Base-by-base conservation (phyloP, 1,140 invertebrate species). In the Drosophila baimaii region DNA sequence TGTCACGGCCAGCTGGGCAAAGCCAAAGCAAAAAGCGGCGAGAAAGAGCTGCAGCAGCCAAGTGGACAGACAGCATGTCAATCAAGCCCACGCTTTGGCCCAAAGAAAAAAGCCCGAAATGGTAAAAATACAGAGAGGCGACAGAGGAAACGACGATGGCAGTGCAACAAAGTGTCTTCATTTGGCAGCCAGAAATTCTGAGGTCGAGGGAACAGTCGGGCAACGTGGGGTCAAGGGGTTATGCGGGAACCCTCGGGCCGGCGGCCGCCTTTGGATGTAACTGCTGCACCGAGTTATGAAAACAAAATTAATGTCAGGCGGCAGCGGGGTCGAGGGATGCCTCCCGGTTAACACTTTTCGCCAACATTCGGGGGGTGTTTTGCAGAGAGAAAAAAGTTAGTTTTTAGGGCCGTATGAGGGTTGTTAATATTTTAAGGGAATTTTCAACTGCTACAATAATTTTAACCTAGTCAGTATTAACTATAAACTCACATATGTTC, bases 261-360 rank as follows among this genome's bases (percentile, higher is more conserved):
- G 33, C n/a, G n/a, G n/a, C n/a, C n/a, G n/a, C 33, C 25, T 58
- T 71, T 66, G 65, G 62, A 21, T 74, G 72, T 74, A 64, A 64
- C 72, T 74, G 72, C 70, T 64, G 70, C 70, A 74, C 43, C 74
- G 46, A 70, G 79, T 81, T 83, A 86, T 86, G 82, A 86, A 86
- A 86, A 86, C 82, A 83, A 88, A 86, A 86, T 86, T 86, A 86
- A 88, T 86, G 82, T 88, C 83, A 86, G 83, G 46, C 77, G 51
- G 55, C 68, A 55, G 55, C 39, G 51, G 47, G 51, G 51, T 71
- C 52, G 71, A 10, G 54, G 35, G 39, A 33, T 29, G n/a, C n/a
- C 9, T 27, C 54, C 27, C 41, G 5, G 33, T 33, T 21, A 47
- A 37, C 49, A 44, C 37, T 52, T 49, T 39, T 31, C 2, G 21